Evolutionary conservation across 1,140 invertebrate species (phyloP).

Genomic region (Psilanteris sp.): DNA sequence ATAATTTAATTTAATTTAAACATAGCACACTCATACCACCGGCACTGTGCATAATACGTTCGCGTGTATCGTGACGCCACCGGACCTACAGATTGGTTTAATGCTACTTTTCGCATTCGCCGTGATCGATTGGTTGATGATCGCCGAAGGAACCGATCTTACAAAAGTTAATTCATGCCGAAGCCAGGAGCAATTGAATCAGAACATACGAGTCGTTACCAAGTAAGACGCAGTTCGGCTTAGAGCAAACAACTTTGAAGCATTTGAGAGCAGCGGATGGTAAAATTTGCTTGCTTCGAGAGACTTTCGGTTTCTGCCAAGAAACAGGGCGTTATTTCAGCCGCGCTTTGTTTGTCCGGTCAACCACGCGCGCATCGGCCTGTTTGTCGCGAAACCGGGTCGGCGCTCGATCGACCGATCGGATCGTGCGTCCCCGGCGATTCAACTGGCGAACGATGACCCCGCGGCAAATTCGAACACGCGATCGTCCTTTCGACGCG

Average conservation of each 20-base stretch:
- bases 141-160: constrained; percentile 26
- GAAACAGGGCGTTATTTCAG: constrained; percentile 57
- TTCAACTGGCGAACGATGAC: constrained; percentile 10
- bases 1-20: constrained; percentile 53
- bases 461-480: constrained; percentile 1
- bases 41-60: neutral
- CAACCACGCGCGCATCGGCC: constrained; percentile 45
- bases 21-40: neutral
- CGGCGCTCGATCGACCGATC: constrained; percentile 2
- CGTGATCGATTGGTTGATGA: constrained; percentile 3
- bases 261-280: constrained; percentile 54
- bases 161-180: constrained; percentile 38
- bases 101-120: constrained; percentile 61
- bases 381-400: constrained; percentile 1
- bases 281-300: constrained; percentile 6
- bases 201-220: constrained; percentile 27
- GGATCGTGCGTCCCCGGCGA: constrained; percentile 1
- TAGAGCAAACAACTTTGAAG: constrained; percentile 32
- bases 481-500: neutral
- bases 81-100: constrained; percentile 67
- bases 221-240: constrained; percentile 39
- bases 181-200: constrained; percentile 33
- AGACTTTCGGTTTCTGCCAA: constrained; percentile 49
- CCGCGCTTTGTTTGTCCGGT: constrained; percentile 15
- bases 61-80: constrained; percentile 63